Base-by-base conservation (phyloP, 1,140 invertebrate species). In the Bombus affinis region DNA sequence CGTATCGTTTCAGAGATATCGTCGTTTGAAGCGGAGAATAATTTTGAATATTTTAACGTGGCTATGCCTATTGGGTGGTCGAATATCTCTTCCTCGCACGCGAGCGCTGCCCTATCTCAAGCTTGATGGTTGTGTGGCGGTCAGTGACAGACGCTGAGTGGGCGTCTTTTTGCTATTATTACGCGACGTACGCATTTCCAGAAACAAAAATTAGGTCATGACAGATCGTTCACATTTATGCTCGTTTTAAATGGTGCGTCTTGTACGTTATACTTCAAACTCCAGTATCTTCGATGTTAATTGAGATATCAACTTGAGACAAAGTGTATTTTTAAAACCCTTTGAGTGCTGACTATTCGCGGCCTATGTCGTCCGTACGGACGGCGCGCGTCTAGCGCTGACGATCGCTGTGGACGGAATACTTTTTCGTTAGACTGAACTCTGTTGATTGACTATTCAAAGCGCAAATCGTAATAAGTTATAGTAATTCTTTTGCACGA, bases 111-210 rank as follows among this genome's bases (percentile, higher is more conserved):
- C 75, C 57, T 22, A 62, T 53, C 28, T 12, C 28, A n/a, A 77
- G 37, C 57, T 39, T 13, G 37, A 35, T 15, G 37, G 25, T 15
- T 3, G 28, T 15, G 25, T 32, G 13, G 6, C 42, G 57, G 75
- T 77, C 57, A 77, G 57, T 42, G 37, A 77, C 73, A n/a, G 47
- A 75, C 47, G 47, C 47, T 75, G 73, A 75, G 1, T 10, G 32
- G 8, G 25, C 28, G 53, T n/a, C 37, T 42, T 77, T 6, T 39
- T 62, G 39, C 35, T 62, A 42, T 13, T n/a, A n/a, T 28, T 18
- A 77, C 47, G 47, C 47, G 32, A 39, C 53, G 13, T 59, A 57
- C 53, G 35, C 37, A 77, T 6, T 42, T 77, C 28, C 37, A 28
- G 28, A 59, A 39, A n/a, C n/a, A 10, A 5, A n/a, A 39, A n/a